Conservation (phyloP, 2,888 invertebrate genomes). For the Tipula confusa region DNA sequence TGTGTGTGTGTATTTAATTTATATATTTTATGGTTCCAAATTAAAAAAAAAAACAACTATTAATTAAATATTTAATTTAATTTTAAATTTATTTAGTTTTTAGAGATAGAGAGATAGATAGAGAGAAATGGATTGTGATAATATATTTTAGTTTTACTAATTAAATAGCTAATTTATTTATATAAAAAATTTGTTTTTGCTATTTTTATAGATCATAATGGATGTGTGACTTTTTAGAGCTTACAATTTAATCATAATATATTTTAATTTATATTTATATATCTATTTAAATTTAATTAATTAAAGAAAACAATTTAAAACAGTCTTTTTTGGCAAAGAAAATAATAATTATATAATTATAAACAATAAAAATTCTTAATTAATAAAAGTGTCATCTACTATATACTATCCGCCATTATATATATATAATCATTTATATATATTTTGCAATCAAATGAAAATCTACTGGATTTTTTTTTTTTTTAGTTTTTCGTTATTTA, state of each 20-base stretch:
- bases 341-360: background rate
- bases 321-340: constrained; percentile 25
- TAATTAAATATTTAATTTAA: background rate
- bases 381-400: background rate
- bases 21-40: background rate
- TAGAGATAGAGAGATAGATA: background rate
- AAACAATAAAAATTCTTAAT: background rate
- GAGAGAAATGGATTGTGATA: background rate
- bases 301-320: constrained; percentile 25
- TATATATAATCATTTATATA: background rate
- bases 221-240: background rate
- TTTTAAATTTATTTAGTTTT: background rate
- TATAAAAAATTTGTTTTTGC: background rate
- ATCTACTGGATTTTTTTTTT: background rate
- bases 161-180: background rate
- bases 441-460: background rate
- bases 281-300: background rate
- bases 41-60: background rate
- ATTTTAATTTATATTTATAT: background rate
- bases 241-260: background rate
- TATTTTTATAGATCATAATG: background rate
- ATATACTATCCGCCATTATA: background rate
- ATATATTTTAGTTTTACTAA: background rate
- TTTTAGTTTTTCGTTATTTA: too few species aligned
- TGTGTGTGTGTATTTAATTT: background rate